Conservation (phyloP, 2,113 vertebrate species). For the Xiphophorus hellerii region DNA sequence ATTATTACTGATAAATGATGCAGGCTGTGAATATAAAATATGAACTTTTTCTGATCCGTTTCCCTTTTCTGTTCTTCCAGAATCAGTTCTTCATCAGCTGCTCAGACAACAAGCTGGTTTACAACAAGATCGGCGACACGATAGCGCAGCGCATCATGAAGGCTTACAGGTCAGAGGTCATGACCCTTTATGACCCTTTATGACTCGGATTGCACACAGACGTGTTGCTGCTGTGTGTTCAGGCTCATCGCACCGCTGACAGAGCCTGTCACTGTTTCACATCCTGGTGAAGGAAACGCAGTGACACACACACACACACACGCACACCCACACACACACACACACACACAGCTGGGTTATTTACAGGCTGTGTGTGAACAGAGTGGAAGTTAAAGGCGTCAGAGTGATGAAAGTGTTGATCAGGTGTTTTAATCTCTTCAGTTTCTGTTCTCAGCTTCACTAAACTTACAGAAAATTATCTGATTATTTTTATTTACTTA, state of each 20-base stretch:
- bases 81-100: conserved; percentile 99
- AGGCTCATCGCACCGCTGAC: neutral
- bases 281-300: too few relatives aligned
- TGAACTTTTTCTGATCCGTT: neutral
- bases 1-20: neutral
- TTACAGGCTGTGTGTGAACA: too few relatives aligned
- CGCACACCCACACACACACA: too few relatives aligned
- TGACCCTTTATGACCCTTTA: neutral
- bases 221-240: conserved; percentile 3
- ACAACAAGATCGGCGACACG: conserved; percentile 91
- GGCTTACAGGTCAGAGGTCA: conserved; percentile 86
- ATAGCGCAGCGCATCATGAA: conserved; percentile 91
- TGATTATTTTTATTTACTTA: too few relatives aligned
- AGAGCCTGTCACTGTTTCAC: neutral
- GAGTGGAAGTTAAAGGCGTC: too few relatives aligned
- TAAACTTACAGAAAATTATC: too few relatives aligned
- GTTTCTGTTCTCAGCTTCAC: too few relatives aligned
- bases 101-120: conserved; percentile 89
- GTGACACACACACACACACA: too few relatives aligned
- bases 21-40: too few relatives aligned
- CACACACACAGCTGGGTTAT: too few relatives aligned
- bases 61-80: conserved; percentile 70
- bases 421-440: too few relatives aligned
- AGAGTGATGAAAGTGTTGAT: too few relatives aligned
- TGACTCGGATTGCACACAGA: neutral